Evolutionary conservation across 2,113 vertebrate genomes (phyloP), one percentile per base, ranked within the genome.

Genomic region (Myrmecobius fasciatus): DNA sequence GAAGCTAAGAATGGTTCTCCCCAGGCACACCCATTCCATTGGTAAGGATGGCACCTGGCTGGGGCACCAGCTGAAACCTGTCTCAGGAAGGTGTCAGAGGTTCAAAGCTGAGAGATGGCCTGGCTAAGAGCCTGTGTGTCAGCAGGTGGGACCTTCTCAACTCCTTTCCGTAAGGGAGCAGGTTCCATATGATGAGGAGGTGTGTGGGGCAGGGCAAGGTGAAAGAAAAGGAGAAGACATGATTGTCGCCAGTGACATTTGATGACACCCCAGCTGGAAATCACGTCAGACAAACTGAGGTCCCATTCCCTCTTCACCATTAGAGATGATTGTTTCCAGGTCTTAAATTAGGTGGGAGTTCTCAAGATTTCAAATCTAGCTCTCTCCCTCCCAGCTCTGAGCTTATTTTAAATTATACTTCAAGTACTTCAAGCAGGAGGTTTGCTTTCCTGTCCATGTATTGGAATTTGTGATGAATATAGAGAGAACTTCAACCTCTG

Each of bases 251-350:
- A 92, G 25, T 52, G 91, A 90, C 90, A 48, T 52, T 88, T 52
- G 67, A 75, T 93, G 93, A 91, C 89, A 94, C 25, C 67, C 49
- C 89, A 94, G 95, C 54, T 92, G 92, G 95, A 95, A 94, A 54
- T 52, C 93, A 91, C 92, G 88, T 89, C 94, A 93, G 90, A 92
- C 89, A 92, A 92, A 93, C 93, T 93, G 52, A 92, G 54, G 56
- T 89, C 93, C 53, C 89, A 53, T 91, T 93, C 89, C n/a, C 0
- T 53, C 26, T 48, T 49, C 2, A 28, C 47, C 26, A 46, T 48
- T 5, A 89, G 96, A 95, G 53, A 89, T 20, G 93, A 89, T 28
- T 93, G 51, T 90, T 91, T 51, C 93, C 53, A 93, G 94, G 54
- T 67, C 52, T 83, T 28, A 89, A 54, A 48, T 88, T 31, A 43